Evolutionary conservation across 2,113 vertebrate genomes (phyloP).

Genomic region (Zosterops pallidus): DNA sequence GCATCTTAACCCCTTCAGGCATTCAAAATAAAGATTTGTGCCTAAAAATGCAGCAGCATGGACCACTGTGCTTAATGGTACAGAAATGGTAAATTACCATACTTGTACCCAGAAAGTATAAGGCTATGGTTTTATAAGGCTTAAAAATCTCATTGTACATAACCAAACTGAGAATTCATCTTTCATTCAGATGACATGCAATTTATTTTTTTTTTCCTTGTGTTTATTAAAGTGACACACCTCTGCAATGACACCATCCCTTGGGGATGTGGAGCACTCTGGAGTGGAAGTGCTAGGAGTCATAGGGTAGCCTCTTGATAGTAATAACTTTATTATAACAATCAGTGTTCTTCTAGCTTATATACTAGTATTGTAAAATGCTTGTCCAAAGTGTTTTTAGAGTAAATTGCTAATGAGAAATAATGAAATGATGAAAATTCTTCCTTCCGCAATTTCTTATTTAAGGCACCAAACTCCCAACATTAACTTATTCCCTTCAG

Average conservation of each 20-base stretch:
- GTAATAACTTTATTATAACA: background rate
- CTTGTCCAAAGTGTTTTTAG: conserved; percentile 11
- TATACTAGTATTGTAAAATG: background rate
- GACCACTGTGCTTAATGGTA: background rate
- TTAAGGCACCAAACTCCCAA: conserved; percentile 25
- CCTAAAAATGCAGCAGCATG: background rate
- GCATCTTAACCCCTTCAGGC: background rate
- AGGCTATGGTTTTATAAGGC: background rate
- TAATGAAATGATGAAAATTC: conserved; percentile 31
- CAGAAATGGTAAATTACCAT: background rate
- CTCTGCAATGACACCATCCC: background rate
- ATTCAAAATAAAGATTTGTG: background rate
- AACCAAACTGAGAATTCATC: background rate
- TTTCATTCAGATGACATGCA: background rate
- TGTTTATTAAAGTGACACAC: background rate
- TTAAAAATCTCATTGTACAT: background rate
- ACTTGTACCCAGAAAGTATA: background rate
- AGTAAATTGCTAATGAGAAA: conserved; percentile 12
- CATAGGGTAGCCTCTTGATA: background rate
- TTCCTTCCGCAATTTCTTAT: conserved; percentile 46
- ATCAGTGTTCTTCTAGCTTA: background rate
- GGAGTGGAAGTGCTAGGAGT: background rate
- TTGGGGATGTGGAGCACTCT: background rate
- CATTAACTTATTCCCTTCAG: conserved; percentile 64
- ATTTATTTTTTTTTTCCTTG: background rate